Evolutionary conservation across 2,113 vertebrate genomes (phyloP), one percentile per base, ranked within the genome.

Genomic region (Labeo catla): DNA sequence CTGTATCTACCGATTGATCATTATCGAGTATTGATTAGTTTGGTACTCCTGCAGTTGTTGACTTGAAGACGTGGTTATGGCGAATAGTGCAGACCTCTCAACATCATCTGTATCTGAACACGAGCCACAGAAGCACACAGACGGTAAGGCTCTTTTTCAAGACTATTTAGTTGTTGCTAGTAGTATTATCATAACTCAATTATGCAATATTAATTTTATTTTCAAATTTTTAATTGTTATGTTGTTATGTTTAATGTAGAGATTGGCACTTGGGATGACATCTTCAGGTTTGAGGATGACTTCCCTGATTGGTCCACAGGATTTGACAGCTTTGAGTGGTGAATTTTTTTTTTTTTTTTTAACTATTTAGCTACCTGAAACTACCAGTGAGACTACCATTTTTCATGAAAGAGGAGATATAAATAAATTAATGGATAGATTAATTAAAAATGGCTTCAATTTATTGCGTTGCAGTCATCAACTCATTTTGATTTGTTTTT

Each of bases 221-320:
- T 9, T 8, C 13, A 39, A 5, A 6, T 39, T 19, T 4, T 8
- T 15, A 8, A 73, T 74, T n/a, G n/a, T n/a, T 8, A 70, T 19
- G 15, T 68, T 70, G 28, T 28, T 28, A 2, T 43, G 19, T 43
- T 43, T 43, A 39, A 36, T 74, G n/a, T 23, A 91, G 90, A 90
- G 36, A 80, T 63, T 76, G 63, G 7, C 77, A 23, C 76, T 49
- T 43, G 0, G 57, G 84, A 86, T 45, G 87, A 87, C 15, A 77
- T 54, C 50, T 86, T 87, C 47, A 54, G 61, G 7, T 89, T 91
- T 34, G 90, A 92, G 50, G 87, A 91, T 6, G 45, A 54, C 11
- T 45, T 89, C 74, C 57, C 85, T 86, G 90, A 92, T 87, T 84
- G 7, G 39, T 81, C 66, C 15, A 15, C 79, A 39, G 83, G 81